Evolutionary conservation across 2,113 vertebrate species (phyloP).

Genomic region (Petroica traversi): DNA sequence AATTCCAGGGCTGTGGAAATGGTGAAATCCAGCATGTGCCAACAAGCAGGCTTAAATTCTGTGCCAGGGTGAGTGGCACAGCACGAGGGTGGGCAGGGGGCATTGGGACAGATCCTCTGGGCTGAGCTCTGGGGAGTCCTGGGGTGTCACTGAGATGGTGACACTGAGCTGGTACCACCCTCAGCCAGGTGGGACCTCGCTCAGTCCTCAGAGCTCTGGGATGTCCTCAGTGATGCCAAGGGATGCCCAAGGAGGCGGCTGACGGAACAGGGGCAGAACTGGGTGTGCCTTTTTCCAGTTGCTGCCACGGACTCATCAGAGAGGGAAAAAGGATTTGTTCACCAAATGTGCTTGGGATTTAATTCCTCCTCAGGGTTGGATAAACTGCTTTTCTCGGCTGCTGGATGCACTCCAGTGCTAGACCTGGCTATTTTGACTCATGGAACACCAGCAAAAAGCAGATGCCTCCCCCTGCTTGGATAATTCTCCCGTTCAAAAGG

Average conservation of each 20-base stretch:
- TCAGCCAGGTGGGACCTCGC: background rate
- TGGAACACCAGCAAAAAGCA: background rate
- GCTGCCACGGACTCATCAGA: background rate
- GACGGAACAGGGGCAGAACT: background rate
- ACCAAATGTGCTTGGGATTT: background rate
- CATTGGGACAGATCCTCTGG: rapidly evolving
- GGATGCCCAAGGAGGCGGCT: background rate
- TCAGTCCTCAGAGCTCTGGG: background rate
- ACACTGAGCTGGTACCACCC: background rate
- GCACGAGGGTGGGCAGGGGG: background rate
- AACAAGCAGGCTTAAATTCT: background rate
- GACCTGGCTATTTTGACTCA: background rate
- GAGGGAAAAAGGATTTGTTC: background rate
- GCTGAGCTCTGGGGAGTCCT: background rate
- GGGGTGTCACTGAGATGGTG: rapidly evolving
- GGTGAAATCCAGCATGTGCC: background rate
- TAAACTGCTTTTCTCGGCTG: background rate
- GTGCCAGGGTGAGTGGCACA: background rate
- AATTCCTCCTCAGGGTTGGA: background rate
- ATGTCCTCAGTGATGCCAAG: background rate
- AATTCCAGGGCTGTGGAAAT: background rate
- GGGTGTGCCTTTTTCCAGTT: background rate
- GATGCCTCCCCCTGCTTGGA: rapidly evolving
- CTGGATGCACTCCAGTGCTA: background rate
- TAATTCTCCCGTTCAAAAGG: background rate